These are phyloP conservation scores for Thryonomys swinderianus DNA, from an alignment of 2,113 vertebrate genomes.

Conservation along the genomic window DNA sequence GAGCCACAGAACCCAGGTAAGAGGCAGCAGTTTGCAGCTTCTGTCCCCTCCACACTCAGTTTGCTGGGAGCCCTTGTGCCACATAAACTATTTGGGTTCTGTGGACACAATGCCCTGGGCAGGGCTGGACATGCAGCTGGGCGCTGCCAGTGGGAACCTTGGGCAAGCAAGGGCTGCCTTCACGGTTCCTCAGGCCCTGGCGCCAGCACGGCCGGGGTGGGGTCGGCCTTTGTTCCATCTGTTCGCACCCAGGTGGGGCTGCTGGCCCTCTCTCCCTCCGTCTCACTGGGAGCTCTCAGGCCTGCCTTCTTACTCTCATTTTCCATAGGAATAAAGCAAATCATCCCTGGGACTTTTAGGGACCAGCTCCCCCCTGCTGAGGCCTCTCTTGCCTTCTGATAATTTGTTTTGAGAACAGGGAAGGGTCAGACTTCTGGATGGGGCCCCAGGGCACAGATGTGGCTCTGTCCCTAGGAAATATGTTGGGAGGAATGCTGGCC, in stretches of 20 bases:
- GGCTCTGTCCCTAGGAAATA: neutral
- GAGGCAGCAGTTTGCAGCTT: neutral
- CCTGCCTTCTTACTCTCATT: neutral
- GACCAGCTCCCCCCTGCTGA: neutral
- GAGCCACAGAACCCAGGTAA: neutral
- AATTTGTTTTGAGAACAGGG: neutral
- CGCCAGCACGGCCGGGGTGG: neutral
- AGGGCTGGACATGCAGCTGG: neutral
- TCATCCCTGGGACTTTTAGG: neutral
- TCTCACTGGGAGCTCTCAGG: neutral
- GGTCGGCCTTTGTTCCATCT: slow-evolving; percentile 1
- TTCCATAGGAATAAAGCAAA: slow-evolving; percentile 20
- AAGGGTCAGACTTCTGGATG: neutral
- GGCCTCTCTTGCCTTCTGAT: neutral
- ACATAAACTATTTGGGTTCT: slow-evolving; percentile 17
- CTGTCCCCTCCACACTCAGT: neutral
- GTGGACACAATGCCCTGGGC: neutral
- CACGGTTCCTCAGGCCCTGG: neutral
- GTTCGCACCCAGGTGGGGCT: slow-evolving; percentile 52
- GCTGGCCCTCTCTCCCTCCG: neutral
- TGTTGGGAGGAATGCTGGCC: neutral
- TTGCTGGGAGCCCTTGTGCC: neutral
- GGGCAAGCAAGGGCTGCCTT: neutral
- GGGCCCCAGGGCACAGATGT: neutral
- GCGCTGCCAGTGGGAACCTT: neutral